Evolutionary conservation across 2,888 invertebrate genomes (phyloP).

Genomic region (Eupithecia insigniata): DNA sequence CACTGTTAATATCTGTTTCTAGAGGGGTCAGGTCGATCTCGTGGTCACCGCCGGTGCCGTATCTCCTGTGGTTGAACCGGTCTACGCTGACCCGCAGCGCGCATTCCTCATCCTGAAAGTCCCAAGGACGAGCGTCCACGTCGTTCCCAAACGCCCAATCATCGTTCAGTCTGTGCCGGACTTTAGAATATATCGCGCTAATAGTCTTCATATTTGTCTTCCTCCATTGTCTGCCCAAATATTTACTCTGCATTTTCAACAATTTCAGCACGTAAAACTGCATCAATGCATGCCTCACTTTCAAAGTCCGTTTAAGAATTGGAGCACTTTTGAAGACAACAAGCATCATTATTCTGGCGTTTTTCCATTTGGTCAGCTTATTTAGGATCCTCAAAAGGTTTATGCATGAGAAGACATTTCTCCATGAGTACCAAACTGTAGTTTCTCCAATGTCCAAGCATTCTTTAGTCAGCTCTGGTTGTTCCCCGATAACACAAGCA

Average conservation of each 20-base stretch:
- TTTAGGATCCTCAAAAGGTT: slow-evolving; percentile 98
- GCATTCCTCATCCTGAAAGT: slow-evolving; percentile 99
- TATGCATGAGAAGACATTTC: slow-evolving; percentile 99
- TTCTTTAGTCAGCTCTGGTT: slow-evolving; percentile 96
- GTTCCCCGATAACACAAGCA: slow-evolving; percentile 97
- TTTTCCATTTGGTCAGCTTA: slow-evolving; percentile 99
- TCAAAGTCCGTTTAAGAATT: slow-evolving; percentile 97
- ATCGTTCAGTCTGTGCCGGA: slow-evolving; percentile 97
- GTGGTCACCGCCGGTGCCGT: slow-evolving; percentile 84
- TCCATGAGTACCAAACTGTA: slow-evolving; percentile 95
- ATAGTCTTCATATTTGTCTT: slow-evolving; percentile 99
- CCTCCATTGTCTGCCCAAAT: slow-evolving; percentile 99
- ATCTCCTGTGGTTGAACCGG: slow-evolving; percentile 96
- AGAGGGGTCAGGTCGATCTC: slow-evolving; percentile 87
- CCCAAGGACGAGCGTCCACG: slow-evolving; percentile 98
- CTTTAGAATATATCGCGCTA: slow-evolving; percentile 99
- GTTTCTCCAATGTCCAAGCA: slow-evolving; percentile 93
- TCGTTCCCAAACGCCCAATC: slow-evolving; percentile 99
- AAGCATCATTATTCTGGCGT: slow-evolving; percentile 99
- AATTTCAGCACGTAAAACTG: slow-evolving; percentile 99
- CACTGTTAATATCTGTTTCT: slow-evolving; percentile 92
- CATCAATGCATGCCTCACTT: slow-evolving; percentile 98
- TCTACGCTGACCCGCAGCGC: slow-evolving; percentile 96
- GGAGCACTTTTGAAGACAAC: slow-evolving; percentile 99
- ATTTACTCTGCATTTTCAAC: slow-evolving; percentile 99